Percentiles rank a stretch among this genome's conserved stretches.
These are phyloP conservation scores for Lophotis ruficrista DNA, from an alignment of 2,113 vertebrate genomes.

Conservation along the genomic window DNA sequence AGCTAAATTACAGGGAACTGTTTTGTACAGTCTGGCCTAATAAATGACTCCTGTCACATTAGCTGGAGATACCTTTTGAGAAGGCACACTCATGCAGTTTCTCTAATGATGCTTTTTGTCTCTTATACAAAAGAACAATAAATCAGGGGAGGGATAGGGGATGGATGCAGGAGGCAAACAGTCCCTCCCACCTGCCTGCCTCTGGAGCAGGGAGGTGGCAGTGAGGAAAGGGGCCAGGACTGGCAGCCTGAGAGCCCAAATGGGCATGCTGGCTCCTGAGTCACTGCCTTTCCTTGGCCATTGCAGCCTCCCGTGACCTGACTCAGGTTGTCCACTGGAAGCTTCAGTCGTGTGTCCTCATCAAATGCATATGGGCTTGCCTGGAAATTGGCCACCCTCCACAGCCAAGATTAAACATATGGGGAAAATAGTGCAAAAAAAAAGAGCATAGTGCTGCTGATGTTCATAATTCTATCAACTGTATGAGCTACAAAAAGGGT, in stretches of 20 bases:
- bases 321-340: background rate
- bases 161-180: background rate
- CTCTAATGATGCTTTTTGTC: background rate
- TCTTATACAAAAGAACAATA: background rate
- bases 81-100: background rate
- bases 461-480: rapidly evolving
- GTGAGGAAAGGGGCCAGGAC: background rate
- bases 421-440: background rate
- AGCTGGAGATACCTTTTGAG: background rate
- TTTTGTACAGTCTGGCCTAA: background rate
- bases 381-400: background rate
- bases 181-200: background rate
- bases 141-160: background rate
- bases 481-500: background rate
- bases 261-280: background rate
- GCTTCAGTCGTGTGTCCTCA: rapidly evolving
- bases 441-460: background rate
- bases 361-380: background rate
- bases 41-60: background rate
- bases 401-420: background rate
- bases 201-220: background rate
- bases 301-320: background rate
- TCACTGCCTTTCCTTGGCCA: background rate
- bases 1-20: background rate
- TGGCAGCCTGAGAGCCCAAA: background rate